Percentiles rank a stretch among this genome's conserved stretches.
phyloP scores from a whole-genome alignment of 2,888 invertebrate species.

The Heliconius ismenius region DNA sequence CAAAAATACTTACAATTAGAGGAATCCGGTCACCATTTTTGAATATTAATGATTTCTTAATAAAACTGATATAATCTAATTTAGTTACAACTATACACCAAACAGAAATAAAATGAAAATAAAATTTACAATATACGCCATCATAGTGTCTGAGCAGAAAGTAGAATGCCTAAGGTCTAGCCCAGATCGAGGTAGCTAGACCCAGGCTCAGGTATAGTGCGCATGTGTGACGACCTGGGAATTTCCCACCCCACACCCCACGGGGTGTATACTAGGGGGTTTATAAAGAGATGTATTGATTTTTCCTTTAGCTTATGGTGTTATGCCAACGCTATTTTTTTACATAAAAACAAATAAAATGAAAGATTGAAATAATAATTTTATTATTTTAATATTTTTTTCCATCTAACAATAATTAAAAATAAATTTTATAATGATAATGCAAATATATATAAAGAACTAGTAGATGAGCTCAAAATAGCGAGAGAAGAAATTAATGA shows the following conservation, averaged over 20 bases:
- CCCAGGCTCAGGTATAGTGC: background rate
- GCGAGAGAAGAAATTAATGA: no score
- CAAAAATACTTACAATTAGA: conserved; percentile 7
- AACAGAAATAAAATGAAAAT: conserved; percentile 12
- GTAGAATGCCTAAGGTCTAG: conserved; percentile 14
- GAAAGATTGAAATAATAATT: no score
- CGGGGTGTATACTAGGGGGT: background rate
- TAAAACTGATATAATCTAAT: conserved; percentile 17
- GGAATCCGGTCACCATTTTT: background rate
- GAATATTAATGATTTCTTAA: background rate
- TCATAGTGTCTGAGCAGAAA: conserved; percentile 34
- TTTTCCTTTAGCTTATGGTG: background rate
- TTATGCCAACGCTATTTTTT: background rate
- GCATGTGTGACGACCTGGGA: background rate
- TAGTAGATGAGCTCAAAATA: no score
- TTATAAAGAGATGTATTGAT: background rate
- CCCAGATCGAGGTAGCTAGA: background rate
- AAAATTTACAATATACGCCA: conserved; percentile 31
- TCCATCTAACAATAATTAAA: no score
- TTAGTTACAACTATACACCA: conserved; percentile 16
- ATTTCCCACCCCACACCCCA: conserved; percentile 1
- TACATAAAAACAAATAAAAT: no score
- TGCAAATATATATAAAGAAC: no score
- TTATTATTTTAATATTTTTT: no score
- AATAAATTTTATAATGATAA: no score